Percentiles rank a stretch among this genome's conserved stretches.
Evolutionary conservation across 1,140 invertebrate species (phyloP).

Genomic region (Drosophila auraria): DNA sequence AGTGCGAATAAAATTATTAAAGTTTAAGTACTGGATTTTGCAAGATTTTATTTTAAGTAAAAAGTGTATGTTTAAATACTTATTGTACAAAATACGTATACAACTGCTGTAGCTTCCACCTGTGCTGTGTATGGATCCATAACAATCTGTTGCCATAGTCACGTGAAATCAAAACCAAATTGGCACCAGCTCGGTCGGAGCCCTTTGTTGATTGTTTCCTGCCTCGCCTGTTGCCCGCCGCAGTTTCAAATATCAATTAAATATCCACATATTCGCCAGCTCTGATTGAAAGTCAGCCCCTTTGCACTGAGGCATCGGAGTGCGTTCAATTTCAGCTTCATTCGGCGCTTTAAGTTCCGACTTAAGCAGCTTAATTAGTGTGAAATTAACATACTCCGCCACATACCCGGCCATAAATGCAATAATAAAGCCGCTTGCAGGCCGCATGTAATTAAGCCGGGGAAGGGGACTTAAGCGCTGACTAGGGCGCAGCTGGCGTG

Average conservation of each 20-base stretch:
- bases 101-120: too few species aligned
- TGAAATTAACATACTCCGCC: slow-evolving; percentile 42
- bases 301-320: background rate
- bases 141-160: slow-evolving; percentile 25
- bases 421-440: slow-evolving; percentile 42
- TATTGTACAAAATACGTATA: too few species aligned
- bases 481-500: slow-evolving; percentile 4
- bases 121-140: slow-evolving; percentile 1
- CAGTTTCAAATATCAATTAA: slow-evolving; percentile 66
- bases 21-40: too few species aligned
- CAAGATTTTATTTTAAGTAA: too few species aligned
- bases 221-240: slow-evolving; percentile 12
- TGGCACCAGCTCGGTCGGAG: background rate
- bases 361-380: slow-evolving; percentile 52
- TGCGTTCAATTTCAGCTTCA: slow-evolving; percentile 20
- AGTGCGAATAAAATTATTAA: too few species aligned
- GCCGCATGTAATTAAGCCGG: slow-evolving; percentile 39
- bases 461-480: slow-evolving; percentile 26
- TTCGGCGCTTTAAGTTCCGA: slow-evolving; percentile 18
- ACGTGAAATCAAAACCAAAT: slow-evolving; percentile 42
- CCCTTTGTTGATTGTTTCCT: slow-evolving; percentile 38
- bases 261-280: slow-evolving; percentile 39
- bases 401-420: slow-evolving; percentile 20
- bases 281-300: slow-evolving; percentile 19
- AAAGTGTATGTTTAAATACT: too few species aligned